These are phyloP conservation scores for Seriola quinqueradiata DNA, from an alignment of 2,113 vertebrate genomes.

Conservation along the genomic window DNA sequence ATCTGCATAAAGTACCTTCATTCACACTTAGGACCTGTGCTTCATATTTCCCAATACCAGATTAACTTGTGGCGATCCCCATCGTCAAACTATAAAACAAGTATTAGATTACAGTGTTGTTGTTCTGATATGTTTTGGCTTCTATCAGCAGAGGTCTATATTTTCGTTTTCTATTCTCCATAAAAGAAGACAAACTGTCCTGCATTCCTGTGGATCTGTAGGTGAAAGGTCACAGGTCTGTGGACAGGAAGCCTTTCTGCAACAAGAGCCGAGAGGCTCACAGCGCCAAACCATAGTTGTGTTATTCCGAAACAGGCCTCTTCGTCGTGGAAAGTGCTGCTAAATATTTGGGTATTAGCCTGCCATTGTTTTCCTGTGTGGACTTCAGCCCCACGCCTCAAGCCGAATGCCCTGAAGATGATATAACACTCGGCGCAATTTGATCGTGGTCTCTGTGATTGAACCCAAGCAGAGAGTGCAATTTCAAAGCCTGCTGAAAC, in stretches of 20 bases:
- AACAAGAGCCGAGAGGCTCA: constrained; percentile 46
- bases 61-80: background rate
- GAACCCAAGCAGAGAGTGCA: constrained; percentile 55
- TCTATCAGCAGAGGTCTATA: background rate
- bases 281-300: constrained; percentile 25
- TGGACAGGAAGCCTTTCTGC: constrained; percentile 51
- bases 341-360: constrained; percentile 71
- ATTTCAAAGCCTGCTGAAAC: constrained; percentile 73
- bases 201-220: constrained; percentile 40
- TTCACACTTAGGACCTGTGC: background rate
- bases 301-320: constrained; percentile 54
- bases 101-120: background rate
- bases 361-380: constrained; percentile 65
- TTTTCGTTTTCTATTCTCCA: background rate
- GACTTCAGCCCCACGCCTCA: constrained; percentile 15
- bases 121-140: background rate
- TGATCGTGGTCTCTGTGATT: constrained; percentile 55
- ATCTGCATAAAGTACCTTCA: background rate
- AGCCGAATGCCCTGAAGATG: constrained; percentile 48
- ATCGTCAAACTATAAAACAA: background rate
- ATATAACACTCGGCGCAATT: constrained; percentile 63
- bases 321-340: constrained; percentile 41
- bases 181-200: background rate
- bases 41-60: background rate
- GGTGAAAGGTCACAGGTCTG: constrained; percentile 63